Evolutionary conservation across 2,797 vertebrate genomes (phyloP).

Genomic region (Mus caroli): DNA sequence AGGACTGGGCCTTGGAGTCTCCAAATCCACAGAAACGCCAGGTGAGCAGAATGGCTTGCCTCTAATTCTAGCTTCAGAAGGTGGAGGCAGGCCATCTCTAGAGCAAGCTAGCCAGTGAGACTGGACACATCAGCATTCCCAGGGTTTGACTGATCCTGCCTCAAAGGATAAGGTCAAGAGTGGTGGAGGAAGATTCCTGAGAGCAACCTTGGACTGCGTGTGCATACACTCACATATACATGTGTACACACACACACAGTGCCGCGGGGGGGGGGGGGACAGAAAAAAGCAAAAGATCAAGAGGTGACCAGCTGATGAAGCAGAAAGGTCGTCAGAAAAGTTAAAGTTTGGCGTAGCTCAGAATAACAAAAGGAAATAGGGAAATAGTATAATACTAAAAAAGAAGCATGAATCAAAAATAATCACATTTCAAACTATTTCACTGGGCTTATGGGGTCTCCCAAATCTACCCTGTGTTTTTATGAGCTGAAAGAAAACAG

Average conservation of each 20-base stretch:
- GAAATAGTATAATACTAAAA: not conserved
- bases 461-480: not conserved
- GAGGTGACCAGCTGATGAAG: not conserved
- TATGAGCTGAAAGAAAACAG: constrained; percentile 20
- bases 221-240: not conserved
- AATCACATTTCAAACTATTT: constrained; percentile 21
- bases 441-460: not conserved
- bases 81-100: not conserved
- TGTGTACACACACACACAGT: not conserved
- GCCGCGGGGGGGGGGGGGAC: not conserved
- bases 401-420: not conserved
- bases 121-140: not conserved
- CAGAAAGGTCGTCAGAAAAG: not conserved
- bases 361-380: not conserved
- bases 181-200: not conserved
- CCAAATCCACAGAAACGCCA: not conserved
- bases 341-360: not conserved
- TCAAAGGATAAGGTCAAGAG: not conserved
- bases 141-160: not conserved
- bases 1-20: not conserved
- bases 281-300: not conserved
- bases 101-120: not conserved
- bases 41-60: not conserved
- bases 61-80: not conserved
- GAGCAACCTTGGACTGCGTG: not conserved